phyloP scores from a whole-genome alignment of 1,140 invertebrate genomes.

The Bombus pyrosoma region DNA sequence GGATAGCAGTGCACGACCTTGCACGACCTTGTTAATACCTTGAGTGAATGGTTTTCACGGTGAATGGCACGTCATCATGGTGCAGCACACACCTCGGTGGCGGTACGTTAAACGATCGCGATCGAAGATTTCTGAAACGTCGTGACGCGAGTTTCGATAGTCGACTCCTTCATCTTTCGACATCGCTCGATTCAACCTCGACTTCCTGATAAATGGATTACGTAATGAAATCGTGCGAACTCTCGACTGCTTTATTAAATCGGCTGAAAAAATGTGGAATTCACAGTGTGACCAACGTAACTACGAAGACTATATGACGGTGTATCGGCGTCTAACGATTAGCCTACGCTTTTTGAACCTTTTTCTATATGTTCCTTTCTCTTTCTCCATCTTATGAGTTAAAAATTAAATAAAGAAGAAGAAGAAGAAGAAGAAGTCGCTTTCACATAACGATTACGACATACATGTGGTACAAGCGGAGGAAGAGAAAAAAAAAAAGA shows the following conservation, averaged over 20 bases:
- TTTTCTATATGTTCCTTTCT: not conserved
- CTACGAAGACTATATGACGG: not conserved
- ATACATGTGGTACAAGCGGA: too few relatives aligned
- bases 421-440: too few relatives aligned
- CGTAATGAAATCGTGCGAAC: constrained; percentile 47
- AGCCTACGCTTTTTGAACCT: not conserved
- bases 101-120: constrained; percentile 3
- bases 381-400: too few relatives aligned
- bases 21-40: constrained; percentile 71
- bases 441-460: not conserved
- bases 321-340: not conserved
- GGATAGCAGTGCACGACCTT: constrained; percentile 66
- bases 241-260: constrained; percentile 38
- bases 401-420: not conserved
- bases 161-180: constrained; percentile 38
- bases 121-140: constrained; percentile 50
- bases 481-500: not conserved
- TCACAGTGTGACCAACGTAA: not conserved
- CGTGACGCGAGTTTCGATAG: constrained; percentile 10
- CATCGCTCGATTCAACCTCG: constrained; percentile 27
- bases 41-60: constrained; percentile 73
- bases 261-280: constrained; percentile 14
- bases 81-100: constrained; percentile 1
- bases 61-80: constrained; percentile 71
- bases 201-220: constrained; percentile 50